Conservation (phyloP, 2,113 vertebrate genomes). For the Pipa parva region DNA sequence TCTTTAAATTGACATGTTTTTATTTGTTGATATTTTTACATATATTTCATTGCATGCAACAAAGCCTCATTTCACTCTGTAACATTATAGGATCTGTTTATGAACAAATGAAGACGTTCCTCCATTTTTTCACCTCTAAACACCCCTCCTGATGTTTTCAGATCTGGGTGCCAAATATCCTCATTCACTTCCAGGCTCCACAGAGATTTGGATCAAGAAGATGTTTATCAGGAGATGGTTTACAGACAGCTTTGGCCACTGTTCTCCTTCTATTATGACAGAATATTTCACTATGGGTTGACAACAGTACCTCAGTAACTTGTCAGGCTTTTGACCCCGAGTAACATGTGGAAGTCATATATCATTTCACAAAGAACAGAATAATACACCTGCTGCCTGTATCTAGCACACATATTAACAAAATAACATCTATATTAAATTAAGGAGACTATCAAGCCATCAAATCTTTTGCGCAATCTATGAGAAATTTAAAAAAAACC, state of each 20-base stretch:
- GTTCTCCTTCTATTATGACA: background rate
- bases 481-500: background rate
- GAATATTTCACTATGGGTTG: background rate
- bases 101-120: background rate
- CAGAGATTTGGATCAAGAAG: conserved; percentile 1
- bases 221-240: background rate
- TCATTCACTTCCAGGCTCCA: conserved; percentile 1
- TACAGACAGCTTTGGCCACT: background rate
- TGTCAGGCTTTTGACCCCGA: background rate
- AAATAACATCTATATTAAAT: background rate
- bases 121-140: background rate
- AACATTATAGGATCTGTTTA: conserved; percentile 21
- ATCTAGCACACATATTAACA: no score
- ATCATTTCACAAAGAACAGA: background rate
- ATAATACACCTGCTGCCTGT: background rate
- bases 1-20: no score
- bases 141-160: background rate
- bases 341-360: background rate
- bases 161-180: conserved; percentile 7
- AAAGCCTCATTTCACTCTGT: conserved; percentile 3
- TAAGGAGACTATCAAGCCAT: background rate
- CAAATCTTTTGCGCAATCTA: background rate
- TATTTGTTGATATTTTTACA: background rate
- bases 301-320: background rate
- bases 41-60: conserved; percentile 20